These are phyloP conservation scores for Martes martes DNA, from an alignment of 2,113 vertebrate genomes.

Conservation along the genomic window DNA sequence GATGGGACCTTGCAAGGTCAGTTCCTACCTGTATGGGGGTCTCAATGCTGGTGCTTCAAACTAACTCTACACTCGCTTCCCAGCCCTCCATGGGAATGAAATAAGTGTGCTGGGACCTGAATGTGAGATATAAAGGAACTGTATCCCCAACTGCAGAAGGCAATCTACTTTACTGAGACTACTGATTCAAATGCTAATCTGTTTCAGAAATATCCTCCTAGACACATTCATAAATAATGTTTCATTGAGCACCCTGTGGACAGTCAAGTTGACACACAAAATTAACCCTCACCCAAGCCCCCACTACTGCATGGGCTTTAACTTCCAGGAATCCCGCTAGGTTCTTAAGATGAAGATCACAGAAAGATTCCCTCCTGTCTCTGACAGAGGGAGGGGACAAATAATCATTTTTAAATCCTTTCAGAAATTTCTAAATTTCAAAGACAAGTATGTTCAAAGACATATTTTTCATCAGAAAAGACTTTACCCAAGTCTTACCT, in stretches of 20 bases:
- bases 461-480: neutral
- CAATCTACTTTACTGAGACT: neutral
- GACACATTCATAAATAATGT: neutral
- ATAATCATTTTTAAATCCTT: neutral
- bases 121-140: neutral
- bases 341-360: neutral
- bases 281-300: neutral
- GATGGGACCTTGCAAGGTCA: neutral
- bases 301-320: neutral
- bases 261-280: neutral
- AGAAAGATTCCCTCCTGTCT: neutral
- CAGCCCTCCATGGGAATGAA: neutral
- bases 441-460: neutral
- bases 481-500: neutral
- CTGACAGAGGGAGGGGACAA: neutral
- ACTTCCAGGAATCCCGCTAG: neutral
- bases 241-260: neutral
- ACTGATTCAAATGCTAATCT: neutral
- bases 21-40: neutral
- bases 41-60: neutral
- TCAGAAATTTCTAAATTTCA: neutral
- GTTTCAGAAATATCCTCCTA: neutral
- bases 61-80: neutral
- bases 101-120: neutral
- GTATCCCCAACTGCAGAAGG: neutral